These are phyloP conservation scores for Plutomurus gul DNA, from an alignment of 1,140 invertebrate genomes.

Conservation along the genomic window DNA sequence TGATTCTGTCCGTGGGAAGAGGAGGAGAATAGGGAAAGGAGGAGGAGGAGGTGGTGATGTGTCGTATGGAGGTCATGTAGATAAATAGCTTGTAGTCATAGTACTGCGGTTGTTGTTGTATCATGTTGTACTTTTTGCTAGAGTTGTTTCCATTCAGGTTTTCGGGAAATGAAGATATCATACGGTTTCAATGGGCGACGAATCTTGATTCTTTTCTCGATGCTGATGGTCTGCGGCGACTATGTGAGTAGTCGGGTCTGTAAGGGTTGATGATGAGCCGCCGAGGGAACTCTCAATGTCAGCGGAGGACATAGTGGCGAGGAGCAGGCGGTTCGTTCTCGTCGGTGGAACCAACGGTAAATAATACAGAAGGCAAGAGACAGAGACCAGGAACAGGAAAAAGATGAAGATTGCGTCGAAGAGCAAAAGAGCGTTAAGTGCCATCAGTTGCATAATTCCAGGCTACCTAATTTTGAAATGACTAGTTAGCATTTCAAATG, in stretches of 20 bases:
- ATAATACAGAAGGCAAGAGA: conserved; percentile 78
- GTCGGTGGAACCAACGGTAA: conserved; percentile 63
- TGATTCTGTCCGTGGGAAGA: conserved; percentile 16
- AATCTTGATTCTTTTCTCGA: conserved; percentile 36
- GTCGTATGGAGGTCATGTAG: background rate
- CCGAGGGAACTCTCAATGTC: conserved; percentile 44
- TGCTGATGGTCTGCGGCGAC: conserved; percentile 36
- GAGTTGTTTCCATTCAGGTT: background rate
- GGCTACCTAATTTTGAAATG: too few species aligned
- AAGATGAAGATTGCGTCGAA: conserved; percentile 83
- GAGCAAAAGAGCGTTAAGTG: conserved; percentile 81
- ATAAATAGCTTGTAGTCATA: conserved; percentile 28
- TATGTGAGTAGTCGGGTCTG: conserved; percentile 51
- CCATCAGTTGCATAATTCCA: conserved; percentile 73
- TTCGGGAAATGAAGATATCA: conserved; percentile 24
- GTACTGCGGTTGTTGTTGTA: too few species aligned
- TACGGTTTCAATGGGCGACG: conserved; percentile 48
- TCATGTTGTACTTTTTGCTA: conserved; percentile 11
- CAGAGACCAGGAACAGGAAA: conserved; percentile 78
- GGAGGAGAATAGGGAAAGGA: background rate
- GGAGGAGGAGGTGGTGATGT: background rate
- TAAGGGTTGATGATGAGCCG: background rate
- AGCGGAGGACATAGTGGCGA: conserved; percentile 36
- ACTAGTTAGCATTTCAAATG: background rate
- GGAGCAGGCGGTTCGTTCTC: conserved; percentile 53